A percentile compares a stretch with the other conserved stretches of the same genome.
Evolutionary conservation across 2,113 vertebrate species (phyloP).

Genomic region (Alosa alosa): DNA sequence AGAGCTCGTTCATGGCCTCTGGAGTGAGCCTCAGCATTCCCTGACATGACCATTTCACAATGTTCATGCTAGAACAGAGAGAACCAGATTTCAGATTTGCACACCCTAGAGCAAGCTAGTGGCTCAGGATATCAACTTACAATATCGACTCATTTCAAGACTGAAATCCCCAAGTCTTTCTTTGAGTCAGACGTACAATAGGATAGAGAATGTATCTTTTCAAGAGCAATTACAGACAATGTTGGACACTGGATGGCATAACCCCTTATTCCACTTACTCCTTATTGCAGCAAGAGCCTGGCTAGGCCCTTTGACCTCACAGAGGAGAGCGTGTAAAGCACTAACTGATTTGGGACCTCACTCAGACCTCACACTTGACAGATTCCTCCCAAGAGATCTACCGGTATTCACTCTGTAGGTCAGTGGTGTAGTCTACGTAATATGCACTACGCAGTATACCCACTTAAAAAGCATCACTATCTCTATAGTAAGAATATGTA

Average conservation of each 20-base stretch:
- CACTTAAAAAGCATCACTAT: no score
- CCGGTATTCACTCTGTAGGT: not conserved
- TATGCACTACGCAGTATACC: no score
- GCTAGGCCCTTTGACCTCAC: not conserved
- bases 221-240: not conserved
- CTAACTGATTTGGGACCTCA: not conserved
- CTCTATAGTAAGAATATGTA: no score
- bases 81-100: not conserved
- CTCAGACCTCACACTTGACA: not conserved
- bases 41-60: conserved; percentile 96
- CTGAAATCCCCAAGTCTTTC: not conserved
- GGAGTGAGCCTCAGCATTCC: conserved; percentile 91
- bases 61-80: conserved; percentile 76
- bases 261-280: no score
- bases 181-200: not conserved
- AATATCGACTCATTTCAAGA: not conserved
- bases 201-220: no score
- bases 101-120: not conserved
- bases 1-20: conserved; percentile 91
- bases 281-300: not conserved
- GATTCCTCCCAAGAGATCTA: not conserved
- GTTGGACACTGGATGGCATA: not conserved
- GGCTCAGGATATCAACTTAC: not conserved
- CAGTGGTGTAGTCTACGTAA: not conserved
- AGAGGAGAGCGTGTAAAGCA: not conserved